phyloP scores from a whole-genome alignment of 2,797 vertebrate species.

The Cygnus olor region DNA sequence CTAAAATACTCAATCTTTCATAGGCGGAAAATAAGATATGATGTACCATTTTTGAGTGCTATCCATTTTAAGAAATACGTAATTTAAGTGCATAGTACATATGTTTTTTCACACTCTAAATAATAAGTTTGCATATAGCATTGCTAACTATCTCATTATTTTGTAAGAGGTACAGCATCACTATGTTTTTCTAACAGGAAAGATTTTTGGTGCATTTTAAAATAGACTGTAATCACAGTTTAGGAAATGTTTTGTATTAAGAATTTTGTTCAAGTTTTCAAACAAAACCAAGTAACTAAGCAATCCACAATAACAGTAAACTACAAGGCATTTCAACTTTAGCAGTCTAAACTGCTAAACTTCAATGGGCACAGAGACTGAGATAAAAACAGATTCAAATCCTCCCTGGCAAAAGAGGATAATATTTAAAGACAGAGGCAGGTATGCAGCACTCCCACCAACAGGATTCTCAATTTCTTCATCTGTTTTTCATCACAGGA shows the following conservation, averaged over 20 bases:
- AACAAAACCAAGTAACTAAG: background rate
- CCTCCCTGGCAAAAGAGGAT: background rate
- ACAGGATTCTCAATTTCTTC: background rate
- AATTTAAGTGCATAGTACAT: background rate
- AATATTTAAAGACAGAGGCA: background rate
- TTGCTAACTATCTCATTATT: background rate
- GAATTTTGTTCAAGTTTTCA: background rate
- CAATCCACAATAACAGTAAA: background rate
- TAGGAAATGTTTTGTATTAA: background rate
- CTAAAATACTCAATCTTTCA: background rate
- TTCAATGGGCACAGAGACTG: background rate
- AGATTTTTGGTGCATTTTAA: background rate
- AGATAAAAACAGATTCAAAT: background rate
- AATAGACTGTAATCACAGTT: background rate
- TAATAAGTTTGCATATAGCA: background rate
- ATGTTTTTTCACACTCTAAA: background rate
- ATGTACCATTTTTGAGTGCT: background rate
- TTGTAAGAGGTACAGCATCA: background rate
- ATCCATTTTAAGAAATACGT: background rate
- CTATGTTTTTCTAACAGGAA: background rate
- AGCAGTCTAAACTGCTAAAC: background rate
- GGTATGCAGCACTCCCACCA: background rate
- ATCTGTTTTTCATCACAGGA: background rate
- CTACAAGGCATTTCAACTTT: background rate
- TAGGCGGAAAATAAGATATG: background rate